These are phyloP conservation scores for Regulus satrapa DNA, from an alignment of 2,113 vertebrate species.

Conservation along the genomic window DNA sequence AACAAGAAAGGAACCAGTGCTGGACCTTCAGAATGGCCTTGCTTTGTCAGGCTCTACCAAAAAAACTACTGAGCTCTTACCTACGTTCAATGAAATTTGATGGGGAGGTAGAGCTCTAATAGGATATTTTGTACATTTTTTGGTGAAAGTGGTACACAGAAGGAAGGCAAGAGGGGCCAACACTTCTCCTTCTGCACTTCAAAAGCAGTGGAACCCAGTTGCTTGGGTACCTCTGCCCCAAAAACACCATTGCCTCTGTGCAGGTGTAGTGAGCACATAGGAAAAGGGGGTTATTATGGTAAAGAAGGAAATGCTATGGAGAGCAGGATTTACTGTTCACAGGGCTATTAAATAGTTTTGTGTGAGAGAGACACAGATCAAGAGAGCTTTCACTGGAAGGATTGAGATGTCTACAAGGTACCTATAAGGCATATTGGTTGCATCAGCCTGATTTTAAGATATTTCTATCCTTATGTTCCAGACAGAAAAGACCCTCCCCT, in stretches of 20 bases:
- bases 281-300: neutral
- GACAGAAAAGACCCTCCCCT: neutral
- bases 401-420: neutral
- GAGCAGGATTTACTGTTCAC: neutral
- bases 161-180: neutral
- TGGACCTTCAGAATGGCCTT: neutral
- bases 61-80: neutral
- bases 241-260: accelerated
- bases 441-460: neutral
- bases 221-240: neutral
- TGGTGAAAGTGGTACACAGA: neutral
- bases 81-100: neutral
- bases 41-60: neutral
- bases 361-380: too few relatives aligned
- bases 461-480: too few relatives aligned
- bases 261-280: neutral
- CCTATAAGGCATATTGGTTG: neutral
- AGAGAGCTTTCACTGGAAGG: neutral
- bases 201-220: neutral
- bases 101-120: neutral
- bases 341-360: too few relatives aligned
- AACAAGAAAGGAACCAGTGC: too few relatives aligned
- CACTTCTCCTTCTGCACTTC: neutral
- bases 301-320: neutral
- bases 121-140: neutral